These are phyloP conservation scores for Denticeps clupeoides DNA, from an alignment of 2,797 vertebrate species.

Conservation along the genomic window DNA sequence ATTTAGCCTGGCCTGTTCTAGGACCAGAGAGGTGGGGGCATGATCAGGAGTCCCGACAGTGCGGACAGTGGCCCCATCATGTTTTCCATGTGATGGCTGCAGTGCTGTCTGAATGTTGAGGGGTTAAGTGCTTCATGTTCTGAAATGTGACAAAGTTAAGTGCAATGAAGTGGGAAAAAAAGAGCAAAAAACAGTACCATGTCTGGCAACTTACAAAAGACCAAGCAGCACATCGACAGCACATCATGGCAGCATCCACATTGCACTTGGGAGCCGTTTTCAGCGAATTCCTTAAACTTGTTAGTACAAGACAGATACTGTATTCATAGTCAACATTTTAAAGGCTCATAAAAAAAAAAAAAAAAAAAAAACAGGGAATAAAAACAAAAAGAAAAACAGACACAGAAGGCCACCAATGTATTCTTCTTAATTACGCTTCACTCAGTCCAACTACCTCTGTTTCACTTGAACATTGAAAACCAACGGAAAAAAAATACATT, in stretches of 20 bases:
- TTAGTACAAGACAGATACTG: conserved; percentile 51
- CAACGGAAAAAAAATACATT: conserved; percentile 60
- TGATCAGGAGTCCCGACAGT: too few relatives aligned
- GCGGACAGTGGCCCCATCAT: background rate
- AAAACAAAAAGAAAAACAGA: conserved; percentile 31
- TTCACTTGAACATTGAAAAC: conserved; percentile 54
- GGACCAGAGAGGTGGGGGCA: conserved; percentile 71
- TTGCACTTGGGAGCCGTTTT: conserved; percentile 53
- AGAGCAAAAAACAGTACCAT: conserved; percentile 50
- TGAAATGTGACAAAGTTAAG: conserved; percentile 56
- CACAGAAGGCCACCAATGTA: conserved; percentile 59
- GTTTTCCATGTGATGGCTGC: conserved; percentile 4
- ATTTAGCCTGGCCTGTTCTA: conserved; percentile 90
- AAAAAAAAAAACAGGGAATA: conserved; percentile 16
- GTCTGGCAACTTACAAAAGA: conserved; percentile 47
- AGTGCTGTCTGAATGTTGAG: conserved; percentile 23
- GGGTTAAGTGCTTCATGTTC: conserved; percentile 65
- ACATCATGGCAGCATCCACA: conserved; percentile 52
- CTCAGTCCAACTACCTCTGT: conserved; percentile 47
- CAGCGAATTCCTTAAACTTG: conserved; percentile 41
- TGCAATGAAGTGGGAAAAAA: conserved; percentile 20
- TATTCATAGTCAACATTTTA: conserved; percentile 49
- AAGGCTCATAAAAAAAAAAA: conserved; percentile 57
- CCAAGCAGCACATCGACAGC: conserved; percentile 36
- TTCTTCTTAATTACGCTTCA: conserved; percentile 43